Evolutionary conservation across 2,797 vertebrate species (phyloP), one percentile per base, ranked within the genome.

Genomic region (Gymnocypris eckloni): DNA sequence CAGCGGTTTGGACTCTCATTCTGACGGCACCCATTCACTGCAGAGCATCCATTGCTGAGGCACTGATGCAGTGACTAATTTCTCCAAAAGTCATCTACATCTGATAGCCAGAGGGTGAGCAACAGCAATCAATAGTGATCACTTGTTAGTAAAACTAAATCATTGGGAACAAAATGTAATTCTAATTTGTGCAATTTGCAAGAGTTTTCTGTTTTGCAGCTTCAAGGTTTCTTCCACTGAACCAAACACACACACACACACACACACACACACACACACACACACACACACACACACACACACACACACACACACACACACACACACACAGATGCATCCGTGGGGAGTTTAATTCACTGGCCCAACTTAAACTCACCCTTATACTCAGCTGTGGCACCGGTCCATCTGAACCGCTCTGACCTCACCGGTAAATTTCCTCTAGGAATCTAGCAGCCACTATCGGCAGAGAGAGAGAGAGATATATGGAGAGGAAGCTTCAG

Each of bases 401-500:
- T 86, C 88, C 87, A 90, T 61, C 6, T 70, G 83, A 88, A 86
- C 88, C 79, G 83, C 87, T 87, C 89, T 91, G 92, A 92, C 90
- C 91, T 90, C 91, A 87, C 93, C 89, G 93, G 90, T 93, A 92
- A 93, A 93, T 94, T 94, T 95, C 93, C 91, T 94, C 88, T 90
- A 79, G 66, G 91, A 90, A 82, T 64, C 70, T 22, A 83, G 48
- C 59, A 64, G 72, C 15, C 82, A 43, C 82, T 89, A 92, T 93
- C 91, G 91, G 33, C 90, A 89, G 92, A 90, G 12, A 81, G 90
- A 89, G 89, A 91, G 89, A 89, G 90, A 91, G 12, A 33, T 0
- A 8, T 85, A 89, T 81, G 86, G 87, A 88, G 89, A 92, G 92
- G 90, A 92, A 92, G 92, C 90, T 93, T 86, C 91, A 50, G 61